Evolutionary conservation across 2,113 vertebrate species (phyloP), one percentile per base, ranked within the genome.

Genomic region (Pachypanchax playfairii): DNA sequence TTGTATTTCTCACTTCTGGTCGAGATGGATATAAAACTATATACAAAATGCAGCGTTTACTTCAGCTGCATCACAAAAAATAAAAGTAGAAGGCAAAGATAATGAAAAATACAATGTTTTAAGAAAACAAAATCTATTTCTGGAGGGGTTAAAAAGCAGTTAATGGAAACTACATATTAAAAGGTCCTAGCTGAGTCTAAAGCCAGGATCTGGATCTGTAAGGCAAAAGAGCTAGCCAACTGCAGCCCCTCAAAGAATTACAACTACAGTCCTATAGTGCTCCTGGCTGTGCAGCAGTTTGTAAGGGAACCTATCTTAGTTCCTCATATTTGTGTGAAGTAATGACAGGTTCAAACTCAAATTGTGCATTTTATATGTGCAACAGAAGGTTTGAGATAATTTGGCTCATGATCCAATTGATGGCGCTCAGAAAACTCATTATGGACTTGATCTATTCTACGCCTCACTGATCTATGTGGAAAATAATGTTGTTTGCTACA

Each of bases 1-100:
- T 79, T 67, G 61, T n/a, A 29, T 78, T 79, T 80, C 81, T 77
- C 77, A 20, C 51, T 50, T 63, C 74, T 50, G 56, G n/a, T 42
- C 63, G 49, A 72, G 68, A 74, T 75, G 66, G 80, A 46, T 50
- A 13, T 44, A 46, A 53, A 86, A 70, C 82, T 80, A 82, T 73
- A 74, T 75, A 74, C 54, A 66, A 60, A 60, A 64, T 29, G 21
- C 65, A 69, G 18, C 77, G 74, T 80, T 83, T 76, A 78, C 70
- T 72, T 82, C 61, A 58, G 76, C 85, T 87, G 85, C 21, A 20
- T 80, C 54, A 54, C 55, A 85, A 82, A n/a, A n/a, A n/a, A n/a
- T n/a, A n/a, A n/a, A n/a, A 69, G 56, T 38, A 6, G 53, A 50
- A 67, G 50, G 25, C 48, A 52, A 46, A 36, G 54, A 47, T 15